Percentiles rank a stretch among this genome's conserved stretches.
Conservation (phyloP, 2,888 invertebrate species). For the Tridacna crocea region DNA sequence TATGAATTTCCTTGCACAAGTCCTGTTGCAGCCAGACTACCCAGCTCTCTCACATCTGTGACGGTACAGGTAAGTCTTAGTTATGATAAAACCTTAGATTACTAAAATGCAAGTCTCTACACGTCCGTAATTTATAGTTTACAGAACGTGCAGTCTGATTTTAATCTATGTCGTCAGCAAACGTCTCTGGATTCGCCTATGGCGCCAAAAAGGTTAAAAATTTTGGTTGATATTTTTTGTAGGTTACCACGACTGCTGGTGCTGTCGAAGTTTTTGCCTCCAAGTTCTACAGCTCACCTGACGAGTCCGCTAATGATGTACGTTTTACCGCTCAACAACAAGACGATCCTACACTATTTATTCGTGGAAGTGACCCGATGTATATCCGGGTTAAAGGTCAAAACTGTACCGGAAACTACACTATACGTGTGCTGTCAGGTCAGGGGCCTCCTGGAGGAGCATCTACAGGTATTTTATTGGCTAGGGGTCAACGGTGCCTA, state of each 20-base stretch:
- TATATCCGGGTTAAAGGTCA: constrained; percentile 56
- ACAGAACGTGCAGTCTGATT: no score
- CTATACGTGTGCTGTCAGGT: constrained; percentile 47
- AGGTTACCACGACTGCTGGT: constrained; percentile 53
- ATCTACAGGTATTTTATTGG: no score
- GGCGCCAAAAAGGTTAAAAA: no score
- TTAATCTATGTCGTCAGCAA: no score
- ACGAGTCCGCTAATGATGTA: constrained; percentile 49
- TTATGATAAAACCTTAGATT: not conserved
- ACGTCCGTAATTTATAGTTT: no score
- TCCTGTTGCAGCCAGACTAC: constrained; percentile 51
- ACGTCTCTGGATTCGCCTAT: no score
- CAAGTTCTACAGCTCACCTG: constrained; percentile 56
- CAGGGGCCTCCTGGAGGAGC: not conserved
- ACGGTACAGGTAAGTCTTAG: constrained; percentile 50
- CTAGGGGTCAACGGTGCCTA: no score
- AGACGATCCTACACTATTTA: constrained; percentile 45
- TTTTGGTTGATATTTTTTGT: not conserved
- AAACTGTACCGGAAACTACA: constrained; percentile 53
- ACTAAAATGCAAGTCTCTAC: no score
- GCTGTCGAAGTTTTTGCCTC: constrained; percentile 56
- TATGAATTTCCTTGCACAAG: constrained; percentile 53
- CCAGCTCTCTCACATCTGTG: constrained; percentile 47
- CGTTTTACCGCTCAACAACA: constrained; percentile 43
- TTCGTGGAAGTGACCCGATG: constrained; percentile 63